phyloP scores from a whole-genome alignment of 2,888 invertebrate species.

The Limnephilus rhombicus region DNA sequence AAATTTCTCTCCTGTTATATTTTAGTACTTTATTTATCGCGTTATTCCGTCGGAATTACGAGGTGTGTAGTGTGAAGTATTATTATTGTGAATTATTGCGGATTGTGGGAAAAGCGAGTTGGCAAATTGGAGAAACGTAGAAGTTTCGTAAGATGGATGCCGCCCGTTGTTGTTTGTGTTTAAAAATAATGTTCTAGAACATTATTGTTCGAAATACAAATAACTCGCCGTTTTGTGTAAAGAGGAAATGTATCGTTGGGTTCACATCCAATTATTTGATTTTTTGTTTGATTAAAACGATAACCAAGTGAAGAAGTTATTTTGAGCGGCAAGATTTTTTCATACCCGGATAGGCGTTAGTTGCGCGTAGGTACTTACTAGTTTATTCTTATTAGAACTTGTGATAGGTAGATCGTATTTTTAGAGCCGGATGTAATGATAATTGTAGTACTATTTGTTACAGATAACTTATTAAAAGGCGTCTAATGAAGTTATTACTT shows the following conservation, averaged over 20 bases:
- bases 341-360: not conserved
- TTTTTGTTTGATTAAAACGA: constrained; percentile 5
- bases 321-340: not conserved
- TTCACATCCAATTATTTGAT: constrained; percentile 16
- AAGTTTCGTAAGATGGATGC: constrained; percentile 42
- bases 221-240: constrained; percentile 5
- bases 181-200: not conserved
- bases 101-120: constrained; percentile 26
- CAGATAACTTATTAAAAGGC: not conserved
- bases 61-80: not conserved
- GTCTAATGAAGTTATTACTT: not conserved
- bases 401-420: no score
- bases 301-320: not conserved
- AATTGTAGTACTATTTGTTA: not conserved
- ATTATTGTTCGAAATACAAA: constrained; percentile 26
- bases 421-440: no score
- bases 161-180: constrained; percentile 4
- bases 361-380: not conserved
- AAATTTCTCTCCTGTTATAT: constrained; percentile 1
- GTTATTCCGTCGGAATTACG: constrained; percentile 14
- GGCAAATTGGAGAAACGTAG: constrained; percentile 44
- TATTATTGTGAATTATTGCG: not conserved
- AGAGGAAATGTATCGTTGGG: not conserved
- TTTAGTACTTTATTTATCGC: not conserved
- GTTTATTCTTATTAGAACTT: not conserved